These are phyloP conservation scores for Poecilobothrus nobilitatus DNA, from an alignment of 2,888 invertebrate genomes.

Conservation along the genomic window DNA sequence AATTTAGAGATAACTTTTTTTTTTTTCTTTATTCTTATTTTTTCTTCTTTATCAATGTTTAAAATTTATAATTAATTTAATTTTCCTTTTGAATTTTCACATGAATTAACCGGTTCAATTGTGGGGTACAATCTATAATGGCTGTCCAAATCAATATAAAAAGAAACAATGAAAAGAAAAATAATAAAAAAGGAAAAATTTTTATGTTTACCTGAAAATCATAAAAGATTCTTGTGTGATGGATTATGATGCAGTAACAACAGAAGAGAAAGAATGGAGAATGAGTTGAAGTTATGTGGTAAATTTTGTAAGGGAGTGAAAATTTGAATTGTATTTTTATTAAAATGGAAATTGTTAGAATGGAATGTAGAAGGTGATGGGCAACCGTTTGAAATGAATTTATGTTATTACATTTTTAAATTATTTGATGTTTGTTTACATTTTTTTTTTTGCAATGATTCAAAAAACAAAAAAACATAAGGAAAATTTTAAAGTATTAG, in stretches of 20 bases:
- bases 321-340: no score
- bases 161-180: not conserved
- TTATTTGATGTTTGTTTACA: no score
- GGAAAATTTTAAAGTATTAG: no score
- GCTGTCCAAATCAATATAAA: not conserved
- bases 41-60: not conserved
- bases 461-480: no score
- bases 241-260: not conserved
- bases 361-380: no score
- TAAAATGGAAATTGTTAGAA: no score
- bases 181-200: not conserved
- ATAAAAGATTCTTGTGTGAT: no score
- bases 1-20: not conserved
- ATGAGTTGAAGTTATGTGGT: no score
- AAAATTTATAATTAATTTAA: conserved; percentile 2
- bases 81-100: not conserved
- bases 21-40: not conserved
- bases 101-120: not conserved
- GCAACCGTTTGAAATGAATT: no score
- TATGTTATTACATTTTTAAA: no score
- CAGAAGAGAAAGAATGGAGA: not conserved
- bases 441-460: no score
- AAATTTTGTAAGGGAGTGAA: no score
- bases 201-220: not conserved
- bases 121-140: not conserved